Evolutionary conservation across 2,888 invertebrate genomes (phyloP).

Genomic region (Sinopyrophorus schimmeli): DNA sequence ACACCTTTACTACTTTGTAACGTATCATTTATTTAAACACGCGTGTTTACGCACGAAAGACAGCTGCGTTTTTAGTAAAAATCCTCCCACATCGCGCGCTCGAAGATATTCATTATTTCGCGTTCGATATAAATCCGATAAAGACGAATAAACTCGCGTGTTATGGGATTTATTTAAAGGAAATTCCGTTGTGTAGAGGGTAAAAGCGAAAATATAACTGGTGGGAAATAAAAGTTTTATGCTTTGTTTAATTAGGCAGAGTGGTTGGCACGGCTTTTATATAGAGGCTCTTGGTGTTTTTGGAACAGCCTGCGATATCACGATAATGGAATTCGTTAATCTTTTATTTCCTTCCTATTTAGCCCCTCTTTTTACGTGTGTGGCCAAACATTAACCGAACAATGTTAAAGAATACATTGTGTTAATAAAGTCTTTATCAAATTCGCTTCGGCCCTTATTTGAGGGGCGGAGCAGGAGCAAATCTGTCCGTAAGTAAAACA

Average conservation of each 20-base stretch:
- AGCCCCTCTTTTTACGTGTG: conserved; percentile 24
- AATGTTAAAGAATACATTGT: conserved; percentile 11
- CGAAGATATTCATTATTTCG: conserved; percentile 12
- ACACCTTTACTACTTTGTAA: conserved; percentile 19
- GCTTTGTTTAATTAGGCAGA: conserved; percentile 34
- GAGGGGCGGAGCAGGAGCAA: too few species aligned
- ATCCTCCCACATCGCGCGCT: conserved; percentile 22
- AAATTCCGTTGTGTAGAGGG: conserved; percentile 20
- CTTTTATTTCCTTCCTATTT: conserved; percentile 29
- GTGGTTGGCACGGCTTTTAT: conserved; percentile 34
- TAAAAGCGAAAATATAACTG: conserved; percentile 25
- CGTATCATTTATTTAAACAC: conserved; percentile 25
- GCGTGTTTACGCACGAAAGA: conserved; percentile 23
- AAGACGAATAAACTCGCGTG: conserved; percentile 26
- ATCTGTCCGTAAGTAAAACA: too few species aligned
- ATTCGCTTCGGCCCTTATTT: conserved; percentile 14
- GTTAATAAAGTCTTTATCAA: conserved; percentile 24
- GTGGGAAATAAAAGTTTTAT: conserved; percentile 34
- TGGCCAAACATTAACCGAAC: conserved; percentile 18
- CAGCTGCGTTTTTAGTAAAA: conserved; percentile 19
- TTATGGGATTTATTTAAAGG: conserved; percentile 20
- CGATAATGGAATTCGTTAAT: conserved; percentile 34
- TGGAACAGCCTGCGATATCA: conserved; percentile 32
- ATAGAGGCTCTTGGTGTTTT: conserved; percentile 29
- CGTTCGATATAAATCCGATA: conserved; percentile 24